A percentile compares a stretch with the other conserved stretches of the same genome.
These are phyloP conservation scores for Nematolebias whitei DNA, from an alignment of 2,113 vertebrate species.

Conservation along the genomic window DNA sequence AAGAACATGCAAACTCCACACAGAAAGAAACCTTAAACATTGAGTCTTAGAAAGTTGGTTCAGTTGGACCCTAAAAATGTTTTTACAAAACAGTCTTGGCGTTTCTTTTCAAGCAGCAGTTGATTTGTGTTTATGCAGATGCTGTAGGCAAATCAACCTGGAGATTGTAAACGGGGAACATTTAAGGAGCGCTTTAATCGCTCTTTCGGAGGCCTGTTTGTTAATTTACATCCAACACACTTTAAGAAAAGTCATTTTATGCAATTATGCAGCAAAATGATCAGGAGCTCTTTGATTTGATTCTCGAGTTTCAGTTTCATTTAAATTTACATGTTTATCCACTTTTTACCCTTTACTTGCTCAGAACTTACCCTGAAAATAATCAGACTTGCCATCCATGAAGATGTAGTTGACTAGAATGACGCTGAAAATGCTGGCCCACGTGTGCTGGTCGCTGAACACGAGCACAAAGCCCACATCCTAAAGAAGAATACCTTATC, in stretches of 20 bases:
- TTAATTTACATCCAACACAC: too few species aligned
- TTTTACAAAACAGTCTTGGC: not conserved
- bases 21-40: too few species aligned
- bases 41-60: too few species aligned
- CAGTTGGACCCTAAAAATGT: not conserved
- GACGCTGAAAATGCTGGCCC: constrained; percentile 89
- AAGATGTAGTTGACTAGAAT: constrained; percentile 86
- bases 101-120: not conserved
- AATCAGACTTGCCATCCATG: constrained; percentile 90
- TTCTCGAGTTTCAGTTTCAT: too few species aligned
- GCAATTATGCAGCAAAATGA: too few species aligned
- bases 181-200: too few species aligned
- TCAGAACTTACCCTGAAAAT: constrained; percentile 83
- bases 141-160: not conserved
- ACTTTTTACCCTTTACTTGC: not conserved
- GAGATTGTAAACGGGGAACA: not conserved
- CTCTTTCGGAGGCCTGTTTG: too few species aligned
- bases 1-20: too few species aligned
- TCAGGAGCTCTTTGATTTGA: too few species aligned
- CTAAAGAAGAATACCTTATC: constrained; percentile 56
- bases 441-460: constrained; percentile 84
- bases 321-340: too few species aligned
- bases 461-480: constrained; percentile 83
- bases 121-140: not conserved
- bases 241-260: too few species aligned